Percentiles rank a stretch among this genome's conserved stretches.
phyloP scores from a whole-genome alignment of 1,140 invertebrate genomes.

The Hycleus phaleratus region DNA sequence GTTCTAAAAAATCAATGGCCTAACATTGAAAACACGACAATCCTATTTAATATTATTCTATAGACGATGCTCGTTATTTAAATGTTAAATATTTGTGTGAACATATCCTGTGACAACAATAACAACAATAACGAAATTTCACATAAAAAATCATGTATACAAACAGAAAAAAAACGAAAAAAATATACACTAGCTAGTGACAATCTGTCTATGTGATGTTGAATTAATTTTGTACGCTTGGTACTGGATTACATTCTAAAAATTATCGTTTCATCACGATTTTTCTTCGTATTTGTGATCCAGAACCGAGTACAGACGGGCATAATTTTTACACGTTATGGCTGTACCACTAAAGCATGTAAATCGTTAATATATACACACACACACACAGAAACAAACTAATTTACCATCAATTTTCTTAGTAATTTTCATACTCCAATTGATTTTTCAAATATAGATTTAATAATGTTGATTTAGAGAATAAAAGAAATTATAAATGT shows the following conservation, averaged over 20 bases:
- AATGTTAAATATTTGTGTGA: conserved; percentile 27
- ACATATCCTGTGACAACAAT: conserved; percentile 21
- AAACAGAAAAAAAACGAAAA: no score
- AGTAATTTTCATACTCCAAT: conserved; percentile 4
- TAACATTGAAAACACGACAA: conserved; percentile 38
- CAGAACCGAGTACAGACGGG: neutral
- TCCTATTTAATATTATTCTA: conserved; percentile 27
- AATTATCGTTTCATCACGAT: no score
- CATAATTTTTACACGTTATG: conserved; percentile 20
- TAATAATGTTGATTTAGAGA: conserved; percentile 14
- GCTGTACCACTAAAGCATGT: conserved; percentile 20
- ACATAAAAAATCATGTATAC: no score
- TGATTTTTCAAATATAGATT: conserved; percentile 17
- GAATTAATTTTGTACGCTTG: conserved; percentile 9
- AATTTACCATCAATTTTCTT: neutral
- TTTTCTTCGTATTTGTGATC: neutral
- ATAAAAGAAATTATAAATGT: conserved; percentile 11
- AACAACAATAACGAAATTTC: no score
- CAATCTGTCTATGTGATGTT: conserved; percentile 31
- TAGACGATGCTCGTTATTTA: conserved; percentile 15
- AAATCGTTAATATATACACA: conserved; percentile 7
- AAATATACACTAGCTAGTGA: conserved; percentile 25
- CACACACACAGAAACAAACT: neutral
- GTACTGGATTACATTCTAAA: conserved; percentile 8
- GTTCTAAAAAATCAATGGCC: conserved; percentile 35